These are phyloP conservation scores for Hypotaenidia okinawae DNA, from an alignment of 2,797 vertebrate genomes.

Conservation along the genomic window DNA sequence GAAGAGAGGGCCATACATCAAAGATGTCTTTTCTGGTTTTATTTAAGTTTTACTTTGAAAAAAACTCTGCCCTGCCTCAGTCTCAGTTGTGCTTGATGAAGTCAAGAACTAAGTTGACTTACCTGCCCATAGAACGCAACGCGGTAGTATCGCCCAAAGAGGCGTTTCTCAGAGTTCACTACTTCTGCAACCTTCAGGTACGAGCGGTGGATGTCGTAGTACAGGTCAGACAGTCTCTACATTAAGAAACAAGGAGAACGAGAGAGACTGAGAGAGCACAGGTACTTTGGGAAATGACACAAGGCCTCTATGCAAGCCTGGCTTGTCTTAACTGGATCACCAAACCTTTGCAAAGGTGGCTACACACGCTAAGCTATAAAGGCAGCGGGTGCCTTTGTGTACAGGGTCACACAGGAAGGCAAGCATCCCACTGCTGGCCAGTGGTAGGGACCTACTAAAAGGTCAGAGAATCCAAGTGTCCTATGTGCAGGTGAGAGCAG, in stretches of 20 bases:
- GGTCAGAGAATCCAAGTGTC: neutral
- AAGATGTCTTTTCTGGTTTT: neutral
- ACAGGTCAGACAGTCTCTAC: constrained; percentile 91
- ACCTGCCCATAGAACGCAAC: constrained; percentile 99
- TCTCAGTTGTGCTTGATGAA: neutral
- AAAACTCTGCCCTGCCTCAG: neutral
- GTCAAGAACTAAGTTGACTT: constrained; percentile 33
- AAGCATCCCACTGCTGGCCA: neutral
- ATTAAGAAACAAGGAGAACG: neutral
- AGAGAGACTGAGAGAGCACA: neutral
- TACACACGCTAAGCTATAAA: accelerated
- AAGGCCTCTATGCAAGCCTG: neutral
- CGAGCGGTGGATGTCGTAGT: constrained; percentile 97
- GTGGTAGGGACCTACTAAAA: neutral
- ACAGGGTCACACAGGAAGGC: neutral
- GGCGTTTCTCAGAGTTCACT: constrained; percentile 94
- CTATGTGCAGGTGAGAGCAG: neutral
- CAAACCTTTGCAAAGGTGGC: neutral
- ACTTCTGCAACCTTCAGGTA: constrained; percentile 98
- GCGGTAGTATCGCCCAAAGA: constrained; percentile 95
- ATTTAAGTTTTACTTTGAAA: neutral
- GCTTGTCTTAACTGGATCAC: neutral
- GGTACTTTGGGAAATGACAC: neutral
- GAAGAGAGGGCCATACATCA: neutral
- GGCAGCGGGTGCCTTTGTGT: neutral